phyloP scores from a whole-genome alignment of 2,888 invertebrate genomes.

The Agonopterix heracliana region DNA sequence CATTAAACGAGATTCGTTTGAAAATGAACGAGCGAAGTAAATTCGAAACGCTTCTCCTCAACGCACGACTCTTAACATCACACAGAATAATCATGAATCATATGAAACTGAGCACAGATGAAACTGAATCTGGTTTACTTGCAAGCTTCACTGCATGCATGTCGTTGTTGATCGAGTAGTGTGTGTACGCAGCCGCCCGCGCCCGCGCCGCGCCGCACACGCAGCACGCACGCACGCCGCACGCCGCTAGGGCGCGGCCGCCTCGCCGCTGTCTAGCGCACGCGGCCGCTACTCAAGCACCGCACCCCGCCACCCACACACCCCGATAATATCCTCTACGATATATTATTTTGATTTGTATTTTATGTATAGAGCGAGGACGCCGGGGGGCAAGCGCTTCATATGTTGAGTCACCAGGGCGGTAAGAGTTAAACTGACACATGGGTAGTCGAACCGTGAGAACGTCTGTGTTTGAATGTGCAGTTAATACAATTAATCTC shows the following conservation, averaged over 20 bases:
- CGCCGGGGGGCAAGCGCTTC: constrained; percentile 92
- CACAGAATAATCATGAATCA: constrained; percentile 73
- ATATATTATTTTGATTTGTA: constrained; percentile 76
- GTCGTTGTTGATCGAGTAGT: constrained; percentile 70
- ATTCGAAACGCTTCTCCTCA: constrained; percentile 77
- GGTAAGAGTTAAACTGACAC: constrained; percentile 84
- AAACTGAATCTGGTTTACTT: constrained; percentile 74
- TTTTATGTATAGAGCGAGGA: constrained; percentile 92
- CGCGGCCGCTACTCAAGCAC: constrained; percentile 15
- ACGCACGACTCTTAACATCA: constrained; percentile 76
- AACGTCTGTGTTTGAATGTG: constrained; percentile 77
- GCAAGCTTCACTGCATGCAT: constrained; percentile 76
- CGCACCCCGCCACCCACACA: constrained; percentile 60
- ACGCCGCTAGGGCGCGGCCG: constrained; percentile 21
- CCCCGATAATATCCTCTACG: constrained; percentile 72
- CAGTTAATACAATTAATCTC: constrained; percentile 67
- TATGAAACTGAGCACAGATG: constrained; percentile 75
- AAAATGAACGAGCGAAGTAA: constrained; percentile 66
- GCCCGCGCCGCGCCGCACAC: constrained; percentile 22
- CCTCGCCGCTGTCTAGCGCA: constrained; percentile 34
- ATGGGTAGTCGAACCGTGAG: constrained; percentile 73
- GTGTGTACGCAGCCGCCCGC: constrained; percentile 40
- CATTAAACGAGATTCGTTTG: constrained; percentile 60
- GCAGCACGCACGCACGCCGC: constrained; percentile 23
- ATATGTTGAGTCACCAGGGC: constrained; percentile 94